Conservation (phyloP, 2,888 invertebrate genomes). For the Taenaris catops region DNA sequence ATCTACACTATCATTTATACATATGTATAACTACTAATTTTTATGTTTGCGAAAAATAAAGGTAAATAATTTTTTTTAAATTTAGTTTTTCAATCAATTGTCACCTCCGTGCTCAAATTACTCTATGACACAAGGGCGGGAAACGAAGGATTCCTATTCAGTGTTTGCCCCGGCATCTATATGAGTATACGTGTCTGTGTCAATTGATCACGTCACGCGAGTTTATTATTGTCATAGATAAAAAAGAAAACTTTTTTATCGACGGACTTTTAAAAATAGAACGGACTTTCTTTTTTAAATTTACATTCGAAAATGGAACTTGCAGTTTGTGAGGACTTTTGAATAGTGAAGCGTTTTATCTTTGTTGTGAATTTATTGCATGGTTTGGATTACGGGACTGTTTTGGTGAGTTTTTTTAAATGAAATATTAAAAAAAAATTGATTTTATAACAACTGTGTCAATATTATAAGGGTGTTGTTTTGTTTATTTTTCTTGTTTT, state of each 20-base stretch:
- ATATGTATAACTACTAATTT: too few relatives aligned
- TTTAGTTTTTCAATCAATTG: too few relatives aligned
- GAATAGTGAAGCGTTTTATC: not conserved
- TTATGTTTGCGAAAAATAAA: too few relatives aligned
- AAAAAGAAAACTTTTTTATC: not conserved
- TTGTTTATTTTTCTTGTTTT: too few relatives aligned
- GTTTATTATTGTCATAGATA: conserved; percentile 3
- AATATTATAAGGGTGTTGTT: too few relatives aligned
- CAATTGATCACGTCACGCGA: conserved; percentile 19
- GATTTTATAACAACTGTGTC: too few relatives aligned
- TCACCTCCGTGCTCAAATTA: conserved; percentile 27
- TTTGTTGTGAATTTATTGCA: not conserved
- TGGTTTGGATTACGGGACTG: too few relatives aligned
- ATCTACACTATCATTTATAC: too few relatives aligned
- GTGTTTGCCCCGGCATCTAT: conserved; percentile 48
- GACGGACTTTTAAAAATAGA: not conserved
- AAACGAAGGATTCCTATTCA: conserved; percentile 46
- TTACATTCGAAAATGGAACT: too few relatives aligned
- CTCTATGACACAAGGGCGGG: conserved; percentile 53
- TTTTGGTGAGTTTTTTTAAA: too few relatives aligned
- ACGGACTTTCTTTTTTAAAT: not conserved
- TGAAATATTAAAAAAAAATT: too few relatives aligned
- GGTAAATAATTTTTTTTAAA: too few relatives aligned
- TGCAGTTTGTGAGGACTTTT: not conserved
- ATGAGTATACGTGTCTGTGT: conserved; percentile 33